Evolutionary conservation across 2,888 invertebrate genomes (phyloP).

Genomic region (Gonocerus acuteangulatus): DNA sequence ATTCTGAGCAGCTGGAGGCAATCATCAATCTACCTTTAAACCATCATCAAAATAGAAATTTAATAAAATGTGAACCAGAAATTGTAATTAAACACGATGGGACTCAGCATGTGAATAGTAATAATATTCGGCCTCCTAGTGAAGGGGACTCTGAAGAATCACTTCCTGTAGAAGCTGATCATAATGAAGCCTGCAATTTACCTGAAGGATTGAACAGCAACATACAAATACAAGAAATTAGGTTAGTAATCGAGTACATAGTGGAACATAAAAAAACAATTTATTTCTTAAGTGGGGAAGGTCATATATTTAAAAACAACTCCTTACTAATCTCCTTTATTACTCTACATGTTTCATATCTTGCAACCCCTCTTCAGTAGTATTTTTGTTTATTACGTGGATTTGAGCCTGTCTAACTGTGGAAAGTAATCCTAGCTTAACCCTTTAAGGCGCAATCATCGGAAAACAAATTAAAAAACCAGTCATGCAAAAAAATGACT

Average conservation of each 20-base stretch:
- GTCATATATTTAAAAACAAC: too few relatives aligned
- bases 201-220: conserved; percentile 26
- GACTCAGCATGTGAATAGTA: conserved; percentile 1
- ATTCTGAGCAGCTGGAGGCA: conserved; percentile 23
- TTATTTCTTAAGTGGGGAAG: too few relatives aligned
- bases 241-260: conserved; percentile 12
- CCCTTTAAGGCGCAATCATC: too few relatives aligned
- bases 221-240: conserved; percentile 29
- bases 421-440: too few relatives aligned
- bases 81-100: conserved; percentile 39
- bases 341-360: too few relatives aligned
- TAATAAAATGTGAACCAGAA: conserved; percentile 36
- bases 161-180: conserved; percentile 18
- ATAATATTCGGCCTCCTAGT: not conserved
- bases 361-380: too few relatives aligned
- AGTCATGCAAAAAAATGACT: too few relatives aligned
- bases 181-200: conserved; percentile 25
- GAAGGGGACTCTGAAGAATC: conserved; percentile 25
- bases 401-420: too few relatives aligned
- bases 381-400: too few relatives aligned
- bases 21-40: conserved; percentile 26
- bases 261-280: too few relatives aligned
- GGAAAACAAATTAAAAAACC: too few relatives aligned
- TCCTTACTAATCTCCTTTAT: too few relatives aligned
- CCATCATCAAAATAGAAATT: not conserved